Evolutionary conservation across 2,797 vertebrate species (phyloP).

Genomic region (Vireo griseus): DNA sequence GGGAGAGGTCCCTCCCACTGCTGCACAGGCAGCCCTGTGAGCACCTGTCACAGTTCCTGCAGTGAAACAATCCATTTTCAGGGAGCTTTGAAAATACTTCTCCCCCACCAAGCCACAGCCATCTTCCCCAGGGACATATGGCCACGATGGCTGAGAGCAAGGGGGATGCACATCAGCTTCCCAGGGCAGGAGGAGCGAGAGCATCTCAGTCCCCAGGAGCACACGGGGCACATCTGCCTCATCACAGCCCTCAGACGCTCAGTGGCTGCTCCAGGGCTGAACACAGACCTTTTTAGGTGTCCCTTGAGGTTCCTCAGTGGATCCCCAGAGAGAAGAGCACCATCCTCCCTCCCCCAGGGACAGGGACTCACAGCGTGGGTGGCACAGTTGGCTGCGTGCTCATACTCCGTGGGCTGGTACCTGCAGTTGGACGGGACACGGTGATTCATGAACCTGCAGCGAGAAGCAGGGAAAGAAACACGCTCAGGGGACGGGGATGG

Average conservation of each 20-base stretch:
- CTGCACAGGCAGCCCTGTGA: not conserved
- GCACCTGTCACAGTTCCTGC: not conserved
- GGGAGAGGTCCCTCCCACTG: not conserved
- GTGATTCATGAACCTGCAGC: constrained; percentile 89
- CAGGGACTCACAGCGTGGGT: constrained; percentile 88
- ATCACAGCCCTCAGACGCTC: not conserved
- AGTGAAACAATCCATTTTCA: not conserved
- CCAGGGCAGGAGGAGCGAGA: not conserved
- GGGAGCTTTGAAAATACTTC: not conserved
- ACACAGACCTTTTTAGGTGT: not conserved
- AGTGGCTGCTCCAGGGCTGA: not conserved
- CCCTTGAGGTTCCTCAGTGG: not conserved
- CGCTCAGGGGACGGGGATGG: accelerated
- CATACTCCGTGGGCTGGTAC: constrained; percentile 93
- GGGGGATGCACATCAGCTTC: not conserved
- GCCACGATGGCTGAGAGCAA: not conserved
- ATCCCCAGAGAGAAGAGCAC: not conserved
- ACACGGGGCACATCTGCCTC: not conserved
- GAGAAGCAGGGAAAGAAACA: not conserved
- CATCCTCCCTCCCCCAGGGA: accelerated
- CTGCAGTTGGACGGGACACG: constrained; percentile 86
- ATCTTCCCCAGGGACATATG: accelerated
- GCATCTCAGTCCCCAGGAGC: accelerated
- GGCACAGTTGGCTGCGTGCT: constrained; percentile 92
- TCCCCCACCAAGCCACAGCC: not conserved